phyloP scores from a whole-genome alignment of 1,140 invertebrate genomes.

The Drosophila nasuta region DNA sequence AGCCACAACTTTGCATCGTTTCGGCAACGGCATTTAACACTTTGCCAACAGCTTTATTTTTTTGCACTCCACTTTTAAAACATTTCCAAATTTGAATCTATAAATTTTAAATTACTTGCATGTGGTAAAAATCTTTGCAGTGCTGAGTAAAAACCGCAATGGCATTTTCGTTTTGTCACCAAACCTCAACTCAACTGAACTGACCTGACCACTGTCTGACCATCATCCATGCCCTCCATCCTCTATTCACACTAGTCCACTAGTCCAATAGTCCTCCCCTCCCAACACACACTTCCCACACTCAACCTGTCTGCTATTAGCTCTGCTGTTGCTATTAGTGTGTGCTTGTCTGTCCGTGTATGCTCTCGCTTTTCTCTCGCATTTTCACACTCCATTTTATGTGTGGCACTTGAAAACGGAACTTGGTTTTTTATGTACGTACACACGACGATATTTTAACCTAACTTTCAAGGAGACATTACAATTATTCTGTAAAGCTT shows the following conservation, averaged over 20 bases:
- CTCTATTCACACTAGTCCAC: not conserved
- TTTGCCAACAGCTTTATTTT: conserved; percentile 25
- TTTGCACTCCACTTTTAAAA: conserved; percentile 20
- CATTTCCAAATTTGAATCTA: conserved; percentile 52
- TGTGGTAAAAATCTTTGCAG: conserved; percentile 48
- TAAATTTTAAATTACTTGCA: conserved; percentile 57
- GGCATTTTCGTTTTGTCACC: conserved; percentile 49
- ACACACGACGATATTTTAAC: conserved; percentile 6
- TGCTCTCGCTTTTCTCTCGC: not conserved
- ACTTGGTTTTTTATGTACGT: conserved; percentile 12
- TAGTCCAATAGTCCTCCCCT: not conserved
- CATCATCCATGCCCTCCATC: conserved; percentile 7
- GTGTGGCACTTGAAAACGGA: conserved; percentile 3
- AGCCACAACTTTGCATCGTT: conserved; percentile 35
- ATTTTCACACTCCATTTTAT: conserved; percentile 14
- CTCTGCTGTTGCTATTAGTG: not conserved
- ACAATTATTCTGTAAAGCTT: conserved; percentile 1
- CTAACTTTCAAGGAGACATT: conserved; percentile 6
- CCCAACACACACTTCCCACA: too few species aligned
- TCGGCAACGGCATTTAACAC: conserved; percentile 19
- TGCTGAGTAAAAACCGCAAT: conserved; percentile 37
- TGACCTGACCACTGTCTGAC: conserved; percentile 37
- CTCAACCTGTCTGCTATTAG: too few species aligned
- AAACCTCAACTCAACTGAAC: conserved; percentile 23
- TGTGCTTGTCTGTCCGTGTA: conserved; percentile 1